Conservation (phyloP, 1,140 invertebrate genomes). For the Caerostris extrusa region DNA sequence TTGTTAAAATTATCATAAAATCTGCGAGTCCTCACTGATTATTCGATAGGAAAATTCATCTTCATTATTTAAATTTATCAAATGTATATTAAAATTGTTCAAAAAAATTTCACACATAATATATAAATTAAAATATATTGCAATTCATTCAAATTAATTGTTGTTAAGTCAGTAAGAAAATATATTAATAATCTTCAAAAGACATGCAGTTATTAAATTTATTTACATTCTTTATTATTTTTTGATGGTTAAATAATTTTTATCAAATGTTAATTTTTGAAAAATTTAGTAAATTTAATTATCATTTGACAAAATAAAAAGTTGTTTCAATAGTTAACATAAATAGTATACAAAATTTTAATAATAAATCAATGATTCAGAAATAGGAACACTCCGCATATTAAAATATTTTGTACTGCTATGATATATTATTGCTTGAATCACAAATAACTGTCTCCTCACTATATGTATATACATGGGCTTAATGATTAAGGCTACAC, state of each 20-base stretch:
- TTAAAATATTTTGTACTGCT: neutral
- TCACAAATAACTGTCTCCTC: neutral
- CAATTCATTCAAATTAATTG: too few relatives aligned
- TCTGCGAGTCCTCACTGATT: neutral
- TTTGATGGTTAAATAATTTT: neutral
- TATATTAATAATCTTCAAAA: neutral
- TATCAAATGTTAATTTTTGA: neutral
- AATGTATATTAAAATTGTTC: neutral
- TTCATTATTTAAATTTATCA: neutral
- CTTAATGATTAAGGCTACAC: constrained; percentile 27
- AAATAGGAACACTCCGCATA: neutral
- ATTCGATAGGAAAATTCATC: neutral
- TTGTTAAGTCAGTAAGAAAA: too few relatives aligned
- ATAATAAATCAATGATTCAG: neutral
- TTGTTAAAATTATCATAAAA: neutral
- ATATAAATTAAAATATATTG: neutral
- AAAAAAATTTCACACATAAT: neutral
- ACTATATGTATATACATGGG: neutral
- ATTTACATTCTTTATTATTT: neutral
- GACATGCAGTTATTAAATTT: neutral
- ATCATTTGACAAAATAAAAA: neutral
- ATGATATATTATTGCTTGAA: constrained; percentile 17
- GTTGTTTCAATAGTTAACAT: neutral
- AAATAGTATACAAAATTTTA: neutral
- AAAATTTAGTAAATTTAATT: neutral